Percentiles rank a stretch among this genome's conserved stretches.
Evolutionary conservation across 64 coral and sea anemone species (phyloP).

Genomic region (Montipora foliosa): DNA sequence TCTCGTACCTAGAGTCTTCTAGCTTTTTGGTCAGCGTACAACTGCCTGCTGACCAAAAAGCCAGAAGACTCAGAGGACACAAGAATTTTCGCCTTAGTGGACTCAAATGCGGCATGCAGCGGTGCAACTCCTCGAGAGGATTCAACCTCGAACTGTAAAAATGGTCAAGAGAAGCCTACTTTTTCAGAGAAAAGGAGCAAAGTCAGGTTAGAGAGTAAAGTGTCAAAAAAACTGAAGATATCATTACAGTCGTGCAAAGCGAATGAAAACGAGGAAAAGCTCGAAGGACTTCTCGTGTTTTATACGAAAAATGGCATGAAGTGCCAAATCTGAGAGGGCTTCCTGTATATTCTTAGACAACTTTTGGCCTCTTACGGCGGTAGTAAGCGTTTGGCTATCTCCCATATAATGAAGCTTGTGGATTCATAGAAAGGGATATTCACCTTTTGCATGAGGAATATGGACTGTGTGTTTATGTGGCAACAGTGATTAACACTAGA

Average conservation of each 20-base stretch:
- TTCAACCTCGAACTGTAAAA: background rate
- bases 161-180: background rate
- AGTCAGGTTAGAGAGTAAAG: background rate
- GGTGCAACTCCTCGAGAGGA: background rate
- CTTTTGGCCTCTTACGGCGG: slow-evolving; percentile 67
- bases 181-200: slow-evolving; percentile 40
- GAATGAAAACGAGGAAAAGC: slow-evolving; percentile 64
- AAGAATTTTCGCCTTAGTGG: background rate
- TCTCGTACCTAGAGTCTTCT: too few species aligned
- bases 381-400: background rate
- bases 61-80: background rate
- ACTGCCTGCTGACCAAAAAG: background rate
- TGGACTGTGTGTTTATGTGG: too few species aligned
- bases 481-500: too few species aligned
- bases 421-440: too few species aligned
- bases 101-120: background rate
- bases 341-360: slow-evolving; percentile 75
- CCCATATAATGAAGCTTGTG: too few species aligned
- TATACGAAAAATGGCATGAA: slow-evolving; percentile 52
- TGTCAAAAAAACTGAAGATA: slow-evolving; percentile 64
- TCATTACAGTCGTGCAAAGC: slow-evolving; percentile 71
- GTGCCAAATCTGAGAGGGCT: slow-evolving; percentile 59
- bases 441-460: too few species aligned
- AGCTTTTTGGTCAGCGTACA: background rate
- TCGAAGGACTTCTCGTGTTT: slow-evolving; percentile 68